These are phyloP conservation scores for Diadophis punctatus DNA, from an alignment of 2,113 vertebrate genomes.

Conservation along the genomic window DNA sequence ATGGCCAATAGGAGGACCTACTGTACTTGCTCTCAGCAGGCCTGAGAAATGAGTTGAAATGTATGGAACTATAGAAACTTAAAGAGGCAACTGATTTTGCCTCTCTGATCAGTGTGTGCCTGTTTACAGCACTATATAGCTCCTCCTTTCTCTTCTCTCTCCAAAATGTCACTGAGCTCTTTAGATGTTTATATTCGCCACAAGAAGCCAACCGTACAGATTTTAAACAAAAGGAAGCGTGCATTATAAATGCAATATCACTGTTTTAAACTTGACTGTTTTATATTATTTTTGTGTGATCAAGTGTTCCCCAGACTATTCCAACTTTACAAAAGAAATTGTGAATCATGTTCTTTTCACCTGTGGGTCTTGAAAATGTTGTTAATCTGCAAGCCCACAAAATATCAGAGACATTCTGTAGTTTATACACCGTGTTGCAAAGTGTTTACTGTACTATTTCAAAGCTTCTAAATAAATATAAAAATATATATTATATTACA, in stretches of 20 bases:
- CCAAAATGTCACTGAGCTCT: conserved; percentile 93
- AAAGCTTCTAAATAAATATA: conserved; percentile 98
- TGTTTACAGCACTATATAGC: conserved; percentile 97
- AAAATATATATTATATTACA: conserved; percentile 88
- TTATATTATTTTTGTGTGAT: conserved; percentile 96
- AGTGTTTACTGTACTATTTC: conserved; percentile 99
- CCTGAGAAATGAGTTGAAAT: conserved; percentile 91
- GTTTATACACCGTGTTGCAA: conserved; percentile 98
- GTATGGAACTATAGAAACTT: conserved; percentile 81
- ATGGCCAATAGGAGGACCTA: conserved; percentile 77
- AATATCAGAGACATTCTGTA: conserved; percentile 90
- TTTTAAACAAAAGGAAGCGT: conserved; percentile 77
- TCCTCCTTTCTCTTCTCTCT: conserved; percentile 81
- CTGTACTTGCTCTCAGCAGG: conserved; percentile 94
- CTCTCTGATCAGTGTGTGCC: conserved; percentile 90
- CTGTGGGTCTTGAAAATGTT: conserved; percentile 76
- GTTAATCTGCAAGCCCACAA: conserved; percentile 76
- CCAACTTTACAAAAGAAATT: conserved; percentile 86
- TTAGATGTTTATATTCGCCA: conserved; percentile 91
- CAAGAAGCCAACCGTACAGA: conserved; percentile 91
- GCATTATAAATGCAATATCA: conserved; percentile 98
- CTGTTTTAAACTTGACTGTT: conserved; percentile 98
- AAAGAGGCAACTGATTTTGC: conserved; percentile 70
- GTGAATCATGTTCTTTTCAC: conserved; percentile 80
- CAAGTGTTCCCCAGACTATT: conserved; percentile 86